Conservation (phyloP, 1,140 invertebrate genomes). For the Rhyzopertha dominica region DNA sequence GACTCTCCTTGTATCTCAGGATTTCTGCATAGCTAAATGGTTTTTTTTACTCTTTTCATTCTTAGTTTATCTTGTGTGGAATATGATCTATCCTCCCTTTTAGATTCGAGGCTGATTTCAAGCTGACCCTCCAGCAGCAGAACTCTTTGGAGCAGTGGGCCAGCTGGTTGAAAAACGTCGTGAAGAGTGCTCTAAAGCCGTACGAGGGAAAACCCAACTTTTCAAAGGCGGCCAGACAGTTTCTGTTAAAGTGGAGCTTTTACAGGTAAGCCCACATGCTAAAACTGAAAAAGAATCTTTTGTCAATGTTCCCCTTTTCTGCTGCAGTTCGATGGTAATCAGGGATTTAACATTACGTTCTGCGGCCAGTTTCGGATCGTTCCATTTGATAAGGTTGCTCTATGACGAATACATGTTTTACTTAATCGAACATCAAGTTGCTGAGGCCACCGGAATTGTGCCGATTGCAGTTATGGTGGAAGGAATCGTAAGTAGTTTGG, state of each 20-base stretch:
- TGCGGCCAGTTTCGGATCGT: constrained; percentile 97
- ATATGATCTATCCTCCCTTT: too few relatives aligned
- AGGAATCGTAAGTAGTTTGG: constrained; percentile 57
- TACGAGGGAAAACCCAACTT: constrained; percentile 81
- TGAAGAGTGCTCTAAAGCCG: constrained; percentile 79
- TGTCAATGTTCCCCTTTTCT: constrained; percentile 39
- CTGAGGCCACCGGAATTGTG: constrained; percentile 81
- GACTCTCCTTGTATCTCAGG: too few relatives aligned
- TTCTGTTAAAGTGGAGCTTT: constrained; percentile 98
- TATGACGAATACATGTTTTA: constrained; percentile 99
- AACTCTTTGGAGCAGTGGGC: constrained; percentile 96
- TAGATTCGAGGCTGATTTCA: constrained; percentile 91
- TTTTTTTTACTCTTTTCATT: too few relatives aligned
- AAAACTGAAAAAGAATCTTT: constrained; percentile 2
- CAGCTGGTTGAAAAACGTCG: constrained; percentile 90
- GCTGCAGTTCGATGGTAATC: constrained; percentile 95
- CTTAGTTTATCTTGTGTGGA: too few relatives aligned
- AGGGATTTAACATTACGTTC: constrained; percentile 90
- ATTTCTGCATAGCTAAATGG: too few relatives aligned
- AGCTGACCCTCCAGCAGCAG: constrained; percentile 86
- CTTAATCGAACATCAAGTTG: constrained; percentile 94
- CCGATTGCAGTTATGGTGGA: constrained; percentile 86
- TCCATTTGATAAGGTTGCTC: constrained; percentile 94
- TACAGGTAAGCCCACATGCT: constrained; percentile 69
- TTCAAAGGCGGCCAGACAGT: constrained; percentile 86